Evolutionary conservation across 2,888 invertebrate genomes (phyloP), one percentile per base, ranked within the genome.

Genomic region (Helleia helle): DNA sequence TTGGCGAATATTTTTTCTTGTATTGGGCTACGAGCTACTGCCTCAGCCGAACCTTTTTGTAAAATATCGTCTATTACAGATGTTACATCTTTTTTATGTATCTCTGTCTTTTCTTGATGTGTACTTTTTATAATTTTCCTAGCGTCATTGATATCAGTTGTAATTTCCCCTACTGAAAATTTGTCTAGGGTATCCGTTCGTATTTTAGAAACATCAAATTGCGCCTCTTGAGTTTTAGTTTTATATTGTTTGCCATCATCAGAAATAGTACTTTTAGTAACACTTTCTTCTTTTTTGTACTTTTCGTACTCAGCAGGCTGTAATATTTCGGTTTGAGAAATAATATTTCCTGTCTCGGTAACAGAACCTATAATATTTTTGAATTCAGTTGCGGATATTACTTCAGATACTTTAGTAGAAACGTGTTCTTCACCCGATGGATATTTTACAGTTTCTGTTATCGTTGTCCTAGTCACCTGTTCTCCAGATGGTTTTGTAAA

Each of bases 41-140:
- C 80, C 22, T 66, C 79, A 40, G 72, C 68, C 3, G 71, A 69
- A 5, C 81, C 76, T 50, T 72, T 83, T 38, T 81, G 75, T 36
- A 80, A 54, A 47, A 81, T 79, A 25, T 84, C 81, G 43, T 84
- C 83, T 47, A 81, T 80, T 1, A 83, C 67, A 34, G 79, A 72
- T 50, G 80, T 74, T 0, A 81, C 71, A 54, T 80, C 70, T 49
- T 83, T 80, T 56, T 75, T 83, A 7, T 75, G 76, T 34, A 79
- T 72, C 55, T 75, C 73, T 11, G 68, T 47, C 18, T 58, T 47
- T 55, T 76, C 73, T 29, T 57, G 49, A 5, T 76, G 52, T 52
- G 14, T 72, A 57, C 66, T 70, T 2, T 69, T 63, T 2, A 59
- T 46, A 52, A 59, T 56, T 39, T 58, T 70, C 49, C 70, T 71